Evolutionary conservation across 2,797 vertebrate genomes (phyloP), one percentile per base, ranked within the genome.

Genomic region (Eulemur coronatus): DNA sequence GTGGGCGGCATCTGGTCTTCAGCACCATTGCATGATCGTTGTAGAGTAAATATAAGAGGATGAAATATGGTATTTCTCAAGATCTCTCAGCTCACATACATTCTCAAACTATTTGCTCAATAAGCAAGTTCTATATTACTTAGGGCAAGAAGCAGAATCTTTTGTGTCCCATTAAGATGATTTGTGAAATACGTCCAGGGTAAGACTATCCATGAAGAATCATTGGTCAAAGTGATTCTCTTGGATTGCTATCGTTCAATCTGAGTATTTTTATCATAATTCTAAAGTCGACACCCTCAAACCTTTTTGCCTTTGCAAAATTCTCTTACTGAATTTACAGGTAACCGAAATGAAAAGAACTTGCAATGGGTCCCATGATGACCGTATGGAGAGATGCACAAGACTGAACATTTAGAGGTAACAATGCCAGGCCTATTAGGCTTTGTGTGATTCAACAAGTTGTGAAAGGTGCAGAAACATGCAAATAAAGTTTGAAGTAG

Each of bases 261-360:
- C 33, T 9, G 26, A 94, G 41, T 76, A 48, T 14, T 38, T 81
- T 50, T 73, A 59, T 57, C 55, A 28, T n/a, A 76, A 85, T 67
- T 96, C 85, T 95, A 88, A 95, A 92, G 38, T 52, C 14, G 8
- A 18, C 59, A n/a, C 65, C 38, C 30, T 92, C 41, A 73, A 81
- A 22, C 11, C 52, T 15, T 35, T 76, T 63, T 76, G 30, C 48
- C 33, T 95, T 85, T 91, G 41, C 8, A 70, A 91, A 86, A 35
- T 57, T 88, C 48, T 91, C 82, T 81, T 33, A 52, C 24, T 50
- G 55, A 85, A 93, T 52, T 20, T 89, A 63, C 72, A 94, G 52
- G 22, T 91, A 75, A 84, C 10, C 1, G 12, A 73, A 61, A 75
- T 73, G 59, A 55, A 69, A 91, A 70, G 38, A 70, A 80, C 84